Evolutionary conservation across 1,140 invertebrate species (phyloP).

Genomic region (Rhopalosiphum maidis): DNA sequence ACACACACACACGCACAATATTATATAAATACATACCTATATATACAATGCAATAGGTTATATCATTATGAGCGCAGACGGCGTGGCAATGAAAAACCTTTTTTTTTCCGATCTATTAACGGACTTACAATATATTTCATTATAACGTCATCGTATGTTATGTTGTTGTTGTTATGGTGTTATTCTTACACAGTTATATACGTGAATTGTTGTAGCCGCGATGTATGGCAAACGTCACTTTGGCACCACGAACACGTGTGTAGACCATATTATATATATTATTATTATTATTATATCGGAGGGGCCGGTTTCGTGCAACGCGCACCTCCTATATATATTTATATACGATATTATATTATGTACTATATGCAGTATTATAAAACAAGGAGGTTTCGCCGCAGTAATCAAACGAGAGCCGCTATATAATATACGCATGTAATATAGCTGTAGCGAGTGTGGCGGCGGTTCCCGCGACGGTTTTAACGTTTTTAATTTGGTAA

Average conservation of each 20-base stretch:
- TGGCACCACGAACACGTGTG: neutral
- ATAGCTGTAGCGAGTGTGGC: neutral
- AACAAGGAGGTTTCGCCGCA: neutral
- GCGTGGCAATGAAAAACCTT: neutral
- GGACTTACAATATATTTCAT: neutral
- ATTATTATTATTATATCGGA: neutral
- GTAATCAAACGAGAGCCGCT: constrained; percentile 21
- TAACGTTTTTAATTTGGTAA: constrained; percentile 31
- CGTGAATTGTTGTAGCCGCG: neutral
- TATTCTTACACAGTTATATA: neutral
- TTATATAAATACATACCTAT: neutral
- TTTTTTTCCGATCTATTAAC: neutral
- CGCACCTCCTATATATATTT: neutral
- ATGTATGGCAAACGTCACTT: neutral
- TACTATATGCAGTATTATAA: neutral
- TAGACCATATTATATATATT: neutral
- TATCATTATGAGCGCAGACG: neutral
- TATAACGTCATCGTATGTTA: neutral
- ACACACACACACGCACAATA: neutral
- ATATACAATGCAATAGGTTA: neutral
- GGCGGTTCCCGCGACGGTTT: neutral
- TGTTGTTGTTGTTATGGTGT: neutral
- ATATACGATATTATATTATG: neutral
- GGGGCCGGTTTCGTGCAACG: constrained; percentile 5
- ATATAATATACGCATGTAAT: neutral